Evolutionary conservation across 2,113 vertebrate genomes (phyloP).

Genomic region (Lepus timidus): DNA sequence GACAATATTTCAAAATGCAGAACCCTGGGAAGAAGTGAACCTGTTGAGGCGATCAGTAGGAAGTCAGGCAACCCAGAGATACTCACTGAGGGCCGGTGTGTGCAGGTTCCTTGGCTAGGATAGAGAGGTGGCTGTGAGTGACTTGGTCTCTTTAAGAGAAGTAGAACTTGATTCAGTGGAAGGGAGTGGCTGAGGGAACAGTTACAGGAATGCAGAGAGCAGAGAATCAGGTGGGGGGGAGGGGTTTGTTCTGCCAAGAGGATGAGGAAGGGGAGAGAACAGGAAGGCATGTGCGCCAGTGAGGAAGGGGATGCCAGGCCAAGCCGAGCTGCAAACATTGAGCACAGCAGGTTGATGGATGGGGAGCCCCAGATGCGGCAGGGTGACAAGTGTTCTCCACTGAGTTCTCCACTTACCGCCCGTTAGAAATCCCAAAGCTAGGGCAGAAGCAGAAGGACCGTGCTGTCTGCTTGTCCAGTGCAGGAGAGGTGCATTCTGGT

Average conservation of each 20-base stretch:
- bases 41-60: not conserved
- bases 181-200: not conserved
- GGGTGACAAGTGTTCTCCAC: not conserved
- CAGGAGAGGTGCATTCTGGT: not conserved
- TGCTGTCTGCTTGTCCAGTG: not conserved
- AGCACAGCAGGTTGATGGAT: not conserved
- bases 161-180: not conserved
- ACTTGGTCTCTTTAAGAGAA: not conserved
- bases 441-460: not conserved
- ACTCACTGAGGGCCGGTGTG: not conserved
- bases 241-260: not conserved
- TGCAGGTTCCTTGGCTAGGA: not conserved
- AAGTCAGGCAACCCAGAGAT: not conserved
- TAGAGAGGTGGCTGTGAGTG: not conserved
- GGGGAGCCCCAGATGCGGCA: not conserved
- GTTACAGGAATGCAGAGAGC: not conserved
- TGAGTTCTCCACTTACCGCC: not conserved
- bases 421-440: not conserved
- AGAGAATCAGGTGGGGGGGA: not conserved
- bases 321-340: not conserved
- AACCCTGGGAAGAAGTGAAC: not conserved
- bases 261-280: not conserved
- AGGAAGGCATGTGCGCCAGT: accelerated
- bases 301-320: accelerated
- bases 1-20: not conserved